Conservation (phyloP, 2,888 invertebrate species). For the Lasius fuliginosus region DNA sequence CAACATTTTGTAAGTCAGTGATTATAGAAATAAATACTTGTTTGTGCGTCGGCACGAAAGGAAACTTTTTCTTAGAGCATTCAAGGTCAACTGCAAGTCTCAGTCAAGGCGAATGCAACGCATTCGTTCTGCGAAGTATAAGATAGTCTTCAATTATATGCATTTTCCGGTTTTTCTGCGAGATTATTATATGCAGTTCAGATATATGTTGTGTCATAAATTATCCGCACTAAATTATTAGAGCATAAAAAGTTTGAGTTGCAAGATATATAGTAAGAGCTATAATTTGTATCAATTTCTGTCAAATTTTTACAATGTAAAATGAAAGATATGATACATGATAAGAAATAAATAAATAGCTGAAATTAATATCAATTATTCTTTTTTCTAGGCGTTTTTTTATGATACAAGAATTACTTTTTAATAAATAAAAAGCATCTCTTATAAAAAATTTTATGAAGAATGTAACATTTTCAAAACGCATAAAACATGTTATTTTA, state of each 20-base stretch:
- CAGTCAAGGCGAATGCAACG: conserved; percentile 65
- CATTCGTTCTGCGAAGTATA: neutral
- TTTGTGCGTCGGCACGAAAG: conserved; percentile 62
- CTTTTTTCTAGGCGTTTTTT: neutral
- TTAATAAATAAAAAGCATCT: neutral
- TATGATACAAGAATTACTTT: neutral
- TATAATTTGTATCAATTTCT: neutral
- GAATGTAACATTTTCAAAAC: neutral
- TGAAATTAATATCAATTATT: neutral
- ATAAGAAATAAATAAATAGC: neutral
- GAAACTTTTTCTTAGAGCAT: conserved; percentile 61
- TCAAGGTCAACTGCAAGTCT: conserved; percentile 74
- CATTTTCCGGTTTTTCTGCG: conserved; percentile 26
- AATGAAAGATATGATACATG: neutral
- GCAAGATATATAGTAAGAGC: neutral
- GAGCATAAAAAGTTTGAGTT: neutral
- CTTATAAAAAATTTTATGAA: no score
- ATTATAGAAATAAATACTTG: conserved; percentile 37
- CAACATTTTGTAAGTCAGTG: conserved; percentile 9
- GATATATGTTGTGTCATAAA: neutral
- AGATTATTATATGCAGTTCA: neutral
- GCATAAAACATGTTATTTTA: neutral
- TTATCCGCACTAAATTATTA: conserved; percentile 1
- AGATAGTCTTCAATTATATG: conserved; percentile 25
- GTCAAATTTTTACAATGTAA: neutral